A percentile compares a stretch with the other conserved stretches of the same genome.
phyloP scores from a whole-genome alignment of 1,140 invertebrate genomes.

The Eurosta solidaginis region DNA sequence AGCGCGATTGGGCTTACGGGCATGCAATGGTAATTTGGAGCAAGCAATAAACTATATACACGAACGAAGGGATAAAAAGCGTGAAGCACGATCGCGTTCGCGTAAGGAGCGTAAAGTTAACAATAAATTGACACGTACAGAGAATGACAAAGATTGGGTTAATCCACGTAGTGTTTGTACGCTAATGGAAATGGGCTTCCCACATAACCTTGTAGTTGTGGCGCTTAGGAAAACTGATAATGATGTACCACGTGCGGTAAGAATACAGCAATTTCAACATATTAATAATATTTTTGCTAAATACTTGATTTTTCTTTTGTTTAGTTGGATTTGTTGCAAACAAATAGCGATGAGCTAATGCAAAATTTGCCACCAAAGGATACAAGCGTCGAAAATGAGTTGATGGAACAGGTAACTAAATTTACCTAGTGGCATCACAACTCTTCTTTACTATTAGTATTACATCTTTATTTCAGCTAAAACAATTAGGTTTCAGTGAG shows the following conservation, averaged over 20 bases:
- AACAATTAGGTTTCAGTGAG: conserved; percentile 67
- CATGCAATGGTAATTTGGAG: conserved; percentile 65
- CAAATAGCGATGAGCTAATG: conserved; percentile 33
- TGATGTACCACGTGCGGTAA: conserved; percentile 68
- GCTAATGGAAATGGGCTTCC: conserved; percentile 71
- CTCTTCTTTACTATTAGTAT: background rate
- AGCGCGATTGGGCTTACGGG: conserved; percentile 69
- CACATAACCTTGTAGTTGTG: conserved; percentile 61
- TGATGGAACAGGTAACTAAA: conserved; percentile 59
- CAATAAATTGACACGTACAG: conserved; percentile 15
- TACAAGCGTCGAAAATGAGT: conserved; percentile 47
- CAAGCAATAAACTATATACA: conserved; percentile 69
- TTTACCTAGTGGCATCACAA: background rate
- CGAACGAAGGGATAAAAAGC: conserved; percentile 63
- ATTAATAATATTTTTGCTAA: background rate
- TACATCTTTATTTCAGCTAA: conserved; percentile 47
- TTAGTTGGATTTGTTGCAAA: conserved; percentile 52
- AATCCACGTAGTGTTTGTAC: conserved; percentile 62
- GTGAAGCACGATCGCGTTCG: conserved; percentile 62
- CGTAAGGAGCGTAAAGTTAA: conserved; percentile 62
- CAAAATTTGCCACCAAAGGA: conserved; percentile 35
- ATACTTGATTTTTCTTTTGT: background rate
- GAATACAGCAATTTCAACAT: conserved; percentile 42
- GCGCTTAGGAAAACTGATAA: conserved; percentile 72
- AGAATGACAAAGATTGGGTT: conserved; percentile 44